Base-by-base conservation (phyloP, 2,888 invertebrate genomes). In the Trichopria drosophilae region DNA sequence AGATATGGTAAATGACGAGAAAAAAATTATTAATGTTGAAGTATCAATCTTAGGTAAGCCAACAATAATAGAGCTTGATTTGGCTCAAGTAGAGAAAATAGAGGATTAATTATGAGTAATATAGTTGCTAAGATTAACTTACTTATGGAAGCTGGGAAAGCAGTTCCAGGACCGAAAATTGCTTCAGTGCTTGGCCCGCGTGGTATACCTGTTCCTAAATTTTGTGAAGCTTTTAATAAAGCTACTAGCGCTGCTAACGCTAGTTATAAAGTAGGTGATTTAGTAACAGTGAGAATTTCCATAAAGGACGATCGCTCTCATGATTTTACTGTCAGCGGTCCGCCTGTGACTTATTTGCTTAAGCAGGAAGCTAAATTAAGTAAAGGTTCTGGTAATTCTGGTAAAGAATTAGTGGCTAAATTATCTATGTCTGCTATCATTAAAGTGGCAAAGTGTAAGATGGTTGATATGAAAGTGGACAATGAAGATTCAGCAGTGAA, bases 51-150 rank as follows among this genome's bases (percentile, higher is more conserved):
- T 42, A 31, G 42, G 42, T 42, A 42, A 20, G 20, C 19, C 18
- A 13, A 42, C 42, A 19, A 16, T 20, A 19, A 20, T 42, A 19
- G 42, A 42, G 42, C 42, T 42, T 29, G 42, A 42, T 18, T 19
- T 42, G 18, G 42, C 18, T 31, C 29, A 42, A 42, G 42, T 42
- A 19, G 20, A 31, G n/a, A n/a, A n/a, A n/a, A n/a, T n/a, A 31
- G 20, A 42, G 29, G 42, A 28, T 18, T 42, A 28, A 42, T 40
- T 42, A 29, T 42, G 31, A 42, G 31, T 42, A 19, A 19, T 40
- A 26, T 28, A 29, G 42, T 42, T 29, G 42, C 29, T 28, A 26
- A 40, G 24, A 40, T 42, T 42, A 42, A 42, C 18, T 42, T 42
- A 42, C 31, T 26, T 26, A 26, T 40, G 24, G 29, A 28, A 29